These are phyloP conservation scores for Berghia stephanieae DNA, from an alignment of 1,140 invertebrate species.

Conservation along the genomic window DNA sequence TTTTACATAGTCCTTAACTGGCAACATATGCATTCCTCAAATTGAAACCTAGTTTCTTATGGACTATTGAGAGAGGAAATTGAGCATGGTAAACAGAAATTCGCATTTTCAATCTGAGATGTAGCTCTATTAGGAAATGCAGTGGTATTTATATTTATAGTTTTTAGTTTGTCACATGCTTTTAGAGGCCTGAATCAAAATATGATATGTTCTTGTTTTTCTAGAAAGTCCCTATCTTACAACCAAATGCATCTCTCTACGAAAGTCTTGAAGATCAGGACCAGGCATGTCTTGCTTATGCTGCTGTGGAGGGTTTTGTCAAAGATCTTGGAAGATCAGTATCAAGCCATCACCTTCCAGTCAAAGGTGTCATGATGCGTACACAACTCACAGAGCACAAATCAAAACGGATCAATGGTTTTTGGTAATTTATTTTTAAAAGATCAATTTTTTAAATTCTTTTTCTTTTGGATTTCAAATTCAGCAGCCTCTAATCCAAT, in stretches of 20 bases:
- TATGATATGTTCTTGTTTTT: constrained; percentile 18
- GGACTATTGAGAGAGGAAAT: too few relatives aligned
- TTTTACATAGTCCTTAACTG: too few relatives aligned
- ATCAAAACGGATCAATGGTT: constrained; percentile 51
- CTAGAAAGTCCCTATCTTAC: constrained; percentile 41
- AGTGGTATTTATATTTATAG: background rate
- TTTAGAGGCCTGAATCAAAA: background rate
- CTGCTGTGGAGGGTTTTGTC: constrained; percentile 51
- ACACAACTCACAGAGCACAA: constrained; percentile 51
- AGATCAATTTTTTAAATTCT: background rate
- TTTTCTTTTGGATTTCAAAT: constrained; percentile 2
- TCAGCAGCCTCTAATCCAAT: too few relatives aligned
- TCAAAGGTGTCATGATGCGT: constrained; percentile 52
- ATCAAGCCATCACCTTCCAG: constrained; percentile 39
- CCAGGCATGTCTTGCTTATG: constrained; percentile 49
- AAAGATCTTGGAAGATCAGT: constrained; percentile 38
- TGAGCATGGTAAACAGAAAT: too few relatives aligned
- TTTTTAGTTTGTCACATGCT: background rate
- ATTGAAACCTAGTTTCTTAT: too few relatives aligned
- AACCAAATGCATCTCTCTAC: constrained; percentile 42
- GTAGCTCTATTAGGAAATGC: background rate
- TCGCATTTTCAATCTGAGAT: background rate
- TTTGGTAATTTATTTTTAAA: constrained; percentile 46
- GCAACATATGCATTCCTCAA: too few relatives aligned
- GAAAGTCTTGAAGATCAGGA: constrained; percentile 35